Percentiles rank a stretch among this genome's conserved stretches.
phyloP scores from a whole-genome alignment of 2,113 vertebrate genomes.

The Emberiza fucata region DNA sequence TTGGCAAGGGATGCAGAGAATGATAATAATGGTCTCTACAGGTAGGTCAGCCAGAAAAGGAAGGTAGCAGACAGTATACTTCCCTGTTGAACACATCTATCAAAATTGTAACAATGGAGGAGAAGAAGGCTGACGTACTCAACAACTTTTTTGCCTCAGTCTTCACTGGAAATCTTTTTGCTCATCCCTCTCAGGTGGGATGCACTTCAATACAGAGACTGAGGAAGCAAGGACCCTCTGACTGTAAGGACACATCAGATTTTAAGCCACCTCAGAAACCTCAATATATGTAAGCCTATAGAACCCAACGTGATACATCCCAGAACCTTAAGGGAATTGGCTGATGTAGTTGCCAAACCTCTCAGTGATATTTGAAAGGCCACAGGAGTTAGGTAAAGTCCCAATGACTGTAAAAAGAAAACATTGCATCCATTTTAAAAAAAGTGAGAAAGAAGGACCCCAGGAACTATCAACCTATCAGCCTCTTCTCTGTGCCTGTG shows the following conservation, averaged over 20 bases:
- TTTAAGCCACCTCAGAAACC: not conserved
- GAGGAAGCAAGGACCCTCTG: not conserved
- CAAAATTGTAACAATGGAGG: not conserved
- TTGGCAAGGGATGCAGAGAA: not conserved
- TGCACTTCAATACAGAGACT: not conserved
- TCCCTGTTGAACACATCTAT: fast-evolving
- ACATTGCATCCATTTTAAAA: not conserved
- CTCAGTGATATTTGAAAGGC: not conserved
- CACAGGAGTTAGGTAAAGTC: not conserved
- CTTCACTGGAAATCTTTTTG: not conserved
- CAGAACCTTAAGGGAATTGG: not conserved
- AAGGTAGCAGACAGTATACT: not conserved
- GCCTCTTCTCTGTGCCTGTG: not conserved
- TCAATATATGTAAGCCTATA: too few species aligned
- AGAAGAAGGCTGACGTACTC: not conserved
- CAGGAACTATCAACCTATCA: not conserved
- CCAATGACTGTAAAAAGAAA: not conserved
- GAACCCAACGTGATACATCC: fast-evolving
- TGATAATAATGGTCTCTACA: not conserved
- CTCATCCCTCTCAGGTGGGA: not conserved
- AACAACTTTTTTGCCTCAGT: not conserved
- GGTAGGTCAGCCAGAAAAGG: not conserved
- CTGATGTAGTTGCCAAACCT: not conserved
- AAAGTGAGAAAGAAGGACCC: not conserved
- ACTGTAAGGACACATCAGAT: not conserved